phyloP scores from a whole-genome alignment of 1,140 invertebrate species.

The Euschistus heros region DNA sequence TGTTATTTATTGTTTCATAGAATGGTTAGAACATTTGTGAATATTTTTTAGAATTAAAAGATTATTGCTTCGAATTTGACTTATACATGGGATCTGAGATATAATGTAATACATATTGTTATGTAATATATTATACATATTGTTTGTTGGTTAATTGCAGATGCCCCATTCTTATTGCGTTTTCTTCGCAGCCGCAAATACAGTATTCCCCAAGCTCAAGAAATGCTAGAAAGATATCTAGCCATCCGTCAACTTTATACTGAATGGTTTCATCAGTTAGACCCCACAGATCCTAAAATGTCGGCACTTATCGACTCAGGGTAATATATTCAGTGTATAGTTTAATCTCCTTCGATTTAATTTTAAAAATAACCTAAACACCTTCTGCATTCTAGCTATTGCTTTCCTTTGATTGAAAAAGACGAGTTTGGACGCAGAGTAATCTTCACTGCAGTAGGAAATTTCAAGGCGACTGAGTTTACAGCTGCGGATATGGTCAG shows the following conservation, averaged over 20 bases:
- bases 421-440: conserved; percentile 61
- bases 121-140: not conserved
- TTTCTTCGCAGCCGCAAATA: conserved; percentile 77
- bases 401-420: conserved; percentile 66
- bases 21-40: too few species aligned
- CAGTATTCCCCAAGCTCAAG: conserved; percentile 65
- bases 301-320: conserved; percentile 57
- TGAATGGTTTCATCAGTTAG: conserved; percentile 57
- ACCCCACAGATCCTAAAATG: conserved; percentile 56
- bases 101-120: not conserved
- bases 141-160: conserved; percentile 36
- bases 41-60: too few species aligned
- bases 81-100: not conserved
- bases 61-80: conserved; percentile 14
- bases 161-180: conserved; percentile 59
- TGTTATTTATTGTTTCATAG: too few species aligned
- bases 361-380: not conserved
- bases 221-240: conserved; percentile 69
- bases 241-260: conserved; percentile 57
- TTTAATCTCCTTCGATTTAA: not conserved
- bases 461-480: conserved; percentile 64
- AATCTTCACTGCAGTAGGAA: conserved; percentile 63
- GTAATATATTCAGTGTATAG: conserved; percentile 34
- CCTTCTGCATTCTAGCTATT: conserved; percentile 41
- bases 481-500: conserved; percentile 70